These are phyloP conservation scores for Spodoptera litura DNA, from an alignment of 1,140 invertebrate genomes.

Conservation along the genomic window DNA sequence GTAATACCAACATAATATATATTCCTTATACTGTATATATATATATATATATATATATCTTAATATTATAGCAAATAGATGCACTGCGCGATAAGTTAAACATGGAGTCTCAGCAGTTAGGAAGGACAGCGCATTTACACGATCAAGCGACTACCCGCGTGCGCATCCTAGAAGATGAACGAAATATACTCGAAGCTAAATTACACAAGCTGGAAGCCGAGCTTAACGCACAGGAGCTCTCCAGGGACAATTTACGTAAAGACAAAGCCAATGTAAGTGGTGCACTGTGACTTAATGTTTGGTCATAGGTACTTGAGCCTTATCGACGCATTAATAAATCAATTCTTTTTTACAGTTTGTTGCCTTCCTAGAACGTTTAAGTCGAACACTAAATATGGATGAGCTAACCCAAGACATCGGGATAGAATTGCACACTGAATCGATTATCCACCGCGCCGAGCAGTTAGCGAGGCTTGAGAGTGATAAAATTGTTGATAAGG, in stretches of 20 bases:
- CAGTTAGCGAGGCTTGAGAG: conserved; percentile 92
- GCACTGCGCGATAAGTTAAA: conserved; percentile 89
- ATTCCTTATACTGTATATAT: too few species aligned
- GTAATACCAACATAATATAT: neutral
- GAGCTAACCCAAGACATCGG: conserved; percentile 92
- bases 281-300: neutral
- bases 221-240: conserved; percentile 88
- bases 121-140: conserved; percentile 88
- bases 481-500: conserved; percentile 92
- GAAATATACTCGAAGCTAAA: conserved; percentile 88
- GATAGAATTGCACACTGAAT: conserved; percentile 92
- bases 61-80: conserved; percentile 89
- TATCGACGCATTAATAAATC: neutral
- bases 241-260: conserved; percentile 88
- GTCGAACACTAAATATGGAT: conserved; percentile 91
- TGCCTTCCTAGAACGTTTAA: conserved; percentile 91
- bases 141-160: conserved; percentile 88
- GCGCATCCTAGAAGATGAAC: conserved; percentile 90
- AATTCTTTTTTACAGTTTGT: conserved; percentile 87
- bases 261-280: conserved; percentile 88
- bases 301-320: neutral
- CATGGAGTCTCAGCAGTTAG: conserved; percentile 88
- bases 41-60: neutral
- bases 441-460: conserved; percentile 91
- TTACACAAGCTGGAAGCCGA: conserved; percentile 91